Evolutionary conservation across 64 coral and sea anemone species (phyloP), one percentile per base, ranked within the genome.

Genomic region (Pachyseris speciosa): DNA sequence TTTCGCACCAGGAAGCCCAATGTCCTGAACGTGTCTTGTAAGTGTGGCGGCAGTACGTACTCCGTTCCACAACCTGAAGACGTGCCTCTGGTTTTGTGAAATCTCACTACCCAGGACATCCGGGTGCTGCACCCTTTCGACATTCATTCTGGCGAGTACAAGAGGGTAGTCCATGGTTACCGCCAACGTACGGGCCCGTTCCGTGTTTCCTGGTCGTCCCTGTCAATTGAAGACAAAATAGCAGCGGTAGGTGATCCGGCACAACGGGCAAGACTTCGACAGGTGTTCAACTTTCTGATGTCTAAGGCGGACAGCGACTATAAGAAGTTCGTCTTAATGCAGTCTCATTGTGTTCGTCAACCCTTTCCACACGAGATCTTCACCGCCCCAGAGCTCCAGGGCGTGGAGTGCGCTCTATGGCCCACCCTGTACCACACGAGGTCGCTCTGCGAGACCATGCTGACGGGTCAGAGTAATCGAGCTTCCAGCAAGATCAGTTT

Each of bases 401-500:
- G 83, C 2, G 50, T 79, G 0, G 83, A 93, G 50, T 93, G 83
- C 69, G 91, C 84, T 0, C n/a, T 94, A 0, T 94, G 91, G 91
- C 91, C 91, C 1, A 38, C 55, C 29, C 50, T 94, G 7, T 94
- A 94, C 50, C 61, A 55, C 6, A n/a, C 27, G 2, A 1, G 8
- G 27, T 59, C 25, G 17, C 0, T 87, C 37, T n/a, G 83, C 30
- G 12, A 16, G 55, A 55, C 16, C 20, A 2, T 53, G 15, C 11
- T 37, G 1, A 17, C 5, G 2, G 17, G 31, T 0, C 3, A 80
- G 58, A 24, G 24, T 13, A 67, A 67, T 48, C 3, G 41, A 12
- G 57, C n/a, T 65, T n/a, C n/a, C n/a, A n/a, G n/a, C n/a, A n/a
- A n/a, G n/a, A n/a, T n/a, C n/a, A n/a, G n/a, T n/a, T n/a, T n/a